Conservation (phyloP, 2,113 vertebrate species). For the Morone chrysops region DNA sequence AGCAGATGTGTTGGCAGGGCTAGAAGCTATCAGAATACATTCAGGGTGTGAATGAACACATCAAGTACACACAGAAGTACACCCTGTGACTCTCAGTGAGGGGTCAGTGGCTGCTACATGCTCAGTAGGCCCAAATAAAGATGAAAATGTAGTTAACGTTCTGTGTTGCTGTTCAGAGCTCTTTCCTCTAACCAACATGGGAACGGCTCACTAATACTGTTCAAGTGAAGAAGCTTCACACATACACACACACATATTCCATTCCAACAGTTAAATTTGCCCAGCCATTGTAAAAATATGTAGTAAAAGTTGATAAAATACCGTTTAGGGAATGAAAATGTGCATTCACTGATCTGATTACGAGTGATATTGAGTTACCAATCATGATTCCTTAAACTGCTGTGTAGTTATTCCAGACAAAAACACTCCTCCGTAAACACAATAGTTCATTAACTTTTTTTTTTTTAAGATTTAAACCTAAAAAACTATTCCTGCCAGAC, state of each 20-base stretch:
- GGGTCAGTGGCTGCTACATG: constrained; percentile 67
- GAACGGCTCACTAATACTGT: constrained; percentile 45
- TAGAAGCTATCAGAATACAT: constrained; percentile 81
- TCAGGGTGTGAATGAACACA: constrained; percentile 71
- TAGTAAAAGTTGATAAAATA: constrained; percentile 1
- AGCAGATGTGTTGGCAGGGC: constrained; percentile 83
- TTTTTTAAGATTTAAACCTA: constrained; percentile 8
- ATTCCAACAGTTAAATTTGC: constrained; percentile 36
- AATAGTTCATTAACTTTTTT: neutral
- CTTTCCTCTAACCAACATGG: neutral
- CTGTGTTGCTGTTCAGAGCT: constrained; percentile 34
- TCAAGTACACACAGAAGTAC: constrained; percentile 58
- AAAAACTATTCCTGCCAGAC: neutral
- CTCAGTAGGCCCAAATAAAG: constrained; percentile 64
- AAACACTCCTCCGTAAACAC: neutral
- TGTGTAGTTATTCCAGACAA: constrained; percentile 12
- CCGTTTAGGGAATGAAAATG: constrained; percentile 39
- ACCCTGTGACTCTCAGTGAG: constrained; percentile 56
- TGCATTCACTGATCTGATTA: constrained; percentile 26
- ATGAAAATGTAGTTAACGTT: constrained; percentile 25
- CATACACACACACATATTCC: constrained; percentile 29
- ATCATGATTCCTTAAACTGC: neutral
- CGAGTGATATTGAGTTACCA: neutral
- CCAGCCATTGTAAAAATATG: constrained; percentile 26
- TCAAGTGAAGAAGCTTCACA: constrained; percentile 40